Percentiles rank a stretch among this genome's conserved stretches.
These are phyloP conservation scores for Celastrina argiolus DNA, from an alignment of 2,888 invertebrate species.

Conservation along the genomic window DNA sequence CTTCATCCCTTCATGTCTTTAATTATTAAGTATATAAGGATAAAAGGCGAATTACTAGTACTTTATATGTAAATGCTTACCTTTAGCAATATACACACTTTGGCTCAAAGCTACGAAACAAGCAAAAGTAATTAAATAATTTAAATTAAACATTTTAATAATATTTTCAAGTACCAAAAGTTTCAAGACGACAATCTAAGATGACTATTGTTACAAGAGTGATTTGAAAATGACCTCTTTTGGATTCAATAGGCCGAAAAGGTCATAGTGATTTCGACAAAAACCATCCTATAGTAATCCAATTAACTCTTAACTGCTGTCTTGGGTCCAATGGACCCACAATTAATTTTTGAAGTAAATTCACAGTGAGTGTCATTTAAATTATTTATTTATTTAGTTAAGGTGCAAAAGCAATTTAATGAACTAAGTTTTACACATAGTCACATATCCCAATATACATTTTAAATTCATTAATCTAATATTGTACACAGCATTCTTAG, in stretches of 20 bases:
- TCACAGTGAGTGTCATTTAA: no score
- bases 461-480: no score
- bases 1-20: no score
- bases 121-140: constrained; percentile 38
- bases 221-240: constrained; percentile 1
- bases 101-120: constrained; percentile 38
- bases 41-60: background rate
- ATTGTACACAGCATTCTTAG: no score
- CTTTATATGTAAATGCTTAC: constrained; percentile 39
- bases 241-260: background rate
- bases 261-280: background rate
- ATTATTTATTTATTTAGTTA: no score
- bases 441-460: no score
- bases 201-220: background rate
- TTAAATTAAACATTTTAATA: constrained; percentile 13
- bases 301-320: background rate
- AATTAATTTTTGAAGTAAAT: no score
- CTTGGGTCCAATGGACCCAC: background rate
- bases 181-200: background rate
- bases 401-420: no score
- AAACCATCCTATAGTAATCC: background rate
- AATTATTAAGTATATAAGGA: no score
- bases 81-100: constrained; percentile 54
- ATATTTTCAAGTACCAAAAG: no score
- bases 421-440: no score